Evolutionary conservation across 1,140 invertebrate species (phyloP), one percentile per base, ranked within the genome.

Genomic region (Drosophila busckii): DNA sequence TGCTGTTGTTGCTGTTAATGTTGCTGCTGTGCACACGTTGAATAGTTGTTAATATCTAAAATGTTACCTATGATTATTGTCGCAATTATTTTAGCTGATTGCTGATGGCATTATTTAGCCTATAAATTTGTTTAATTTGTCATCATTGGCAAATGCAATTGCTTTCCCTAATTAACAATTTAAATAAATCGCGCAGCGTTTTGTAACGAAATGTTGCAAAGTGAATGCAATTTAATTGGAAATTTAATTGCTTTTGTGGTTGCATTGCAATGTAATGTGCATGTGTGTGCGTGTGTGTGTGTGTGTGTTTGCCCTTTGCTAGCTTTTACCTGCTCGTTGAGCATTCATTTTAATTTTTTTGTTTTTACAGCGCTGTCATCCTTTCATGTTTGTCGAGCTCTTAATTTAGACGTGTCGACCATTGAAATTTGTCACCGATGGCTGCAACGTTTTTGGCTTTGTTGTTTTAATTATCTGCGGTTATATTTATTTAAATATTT

Each of bases 161-260:
- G 70, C 54, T 54, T 73, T 82, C 82, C 69, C 80, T 84, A 84
- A 84, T 84, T 84, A 84, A 84, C 80, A 84, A 84, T 84, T 84
- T 82, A 84, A 84, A 84, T 84, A 84, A 84, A 80, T 80, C 75
- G 75, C 53, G 23, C 31, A 58, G 35, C 53, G 46, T 75, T n/a
- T 84, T 67, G 66, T 60, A 80, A 71, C 66, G 55, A 80, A 69
- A 78, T 68, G 63, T 76, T 62, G 52, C 45, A 63, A 54, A 76
- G 59, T 83, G 63, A 84, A 84, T 80, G 70, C 59, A 84, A 84
- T 84, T 84, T 84, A 84, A 84, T 84, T 84, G 69, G 80, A 80
- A 82, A 84, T 84, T 84, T 84, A 84, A 84, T 84, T 84, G 80
- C 80, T 84, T 84, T 84, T 84, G 80, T 80, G 80, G 80, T 75